Base-by-base conservation (phyloP, 1,140 invertebrate genomes). In the Cecropterus lyciades region DNA sequence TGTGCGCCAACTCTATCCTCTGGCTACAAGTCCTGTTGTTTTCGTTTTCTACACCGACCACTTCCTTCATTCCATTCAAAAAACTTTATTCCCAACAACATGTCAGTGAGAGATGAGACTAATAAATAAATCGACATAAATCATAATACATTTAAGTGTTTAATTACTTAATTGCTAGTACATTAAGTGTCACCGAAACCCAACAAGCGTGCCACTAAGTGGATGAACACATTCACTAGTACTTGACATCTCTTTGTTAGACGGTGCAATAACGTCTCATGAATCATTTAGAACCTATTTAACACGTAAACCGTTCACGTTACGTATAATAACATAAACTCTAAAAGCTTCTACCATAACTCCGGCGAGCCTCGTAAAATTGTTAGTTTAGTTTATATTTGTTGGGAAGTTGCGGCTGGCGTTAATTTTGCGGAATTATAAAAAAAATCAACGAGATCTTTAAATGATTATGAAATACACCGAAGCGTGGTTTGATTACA, bases 261-360 rank as follows among this genome's bases (percentile, higher is more conserved):
- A 62, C 20, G 45, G 49, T 20, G 17, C 16, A 15, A 51, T 51
- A 37, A 37, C 30, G 49, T 62, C 48, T 37, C n/a, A 49, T 51
- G 15, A 60, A 37, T 24, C 24, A 37, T 60, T 59, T 27, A 33
- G 45, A 27, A 48, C 15, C 13, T 49, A 33, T 49, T 48, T 49
- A 60, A 46, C 30, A 27, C 56, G 56, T 27, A 37, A n/a, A 60
- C 33, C 49, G 57, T 60, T 60, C 45, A 60, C 14, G 57, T 11
- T 17, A 14, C 27, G 49, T 60, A 49, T 62, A 62, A 48, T 60
- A 33, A 62, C n/a, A 62, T 60, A 37, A 60, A 60, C 45, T 30
- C 27, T 60, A 15, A 37, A 59, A 27, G 46, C 16, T 17, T 27
- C 30, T 20, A 51, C 30, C 14, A 40, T 42, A 40, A 15, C 48